Conservation (phyloP, 2,888 invertebrate genomes). For the Chymomyza procnemis region DNA sequence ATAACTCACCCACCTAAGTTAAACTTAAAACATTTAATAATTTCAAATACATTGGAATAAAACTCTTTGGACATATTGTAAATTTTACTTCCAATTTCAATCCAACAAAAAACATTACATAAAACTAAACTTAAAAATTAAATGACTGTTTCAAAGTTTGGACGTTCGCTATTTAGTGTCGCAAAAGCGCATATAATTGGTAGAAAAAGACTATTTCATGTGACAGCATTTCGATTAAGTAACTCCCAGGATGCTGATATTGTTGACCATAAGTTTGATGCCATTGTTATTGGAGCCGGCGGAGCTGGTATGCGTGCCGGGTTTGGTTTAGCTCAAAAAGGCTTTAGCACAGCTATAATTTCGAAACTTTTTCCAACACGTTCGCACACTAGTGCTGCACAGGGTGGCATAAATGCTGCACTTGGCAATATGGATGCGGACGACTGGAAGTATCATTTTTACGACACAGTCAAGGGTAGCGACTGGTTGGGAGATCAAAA, state of each 20-base stretch:
- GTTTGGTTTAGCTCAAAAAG: slow-evolving; percentile 95
- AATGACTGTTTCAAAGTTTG: no score
- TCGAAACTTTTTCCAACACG: slow-evolving; percentile 98
- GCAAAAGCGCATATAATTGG: not conserved
- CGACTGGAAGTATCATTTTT: slow-evolving; percentile 98
- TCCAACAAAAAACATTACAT: no score
- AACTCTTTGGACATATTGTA: no score
- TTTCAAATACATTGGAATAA: no score
- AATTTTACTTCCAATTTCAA: no score
- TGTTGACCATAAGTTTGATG: slow-evolving; percentile 94
- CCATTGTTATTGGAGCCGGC: slow-evolving; percentile 96
- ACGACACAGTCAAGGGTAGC: slow-evolving; percentile 97
- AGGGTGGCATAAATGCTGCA: slow-evolving; percentile 99
- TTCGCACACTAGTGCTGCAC: slow-evolving; percentile 98
- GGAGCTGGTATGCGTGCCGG: slow-evolving; percentile 98
- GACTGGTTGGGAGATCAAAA: slow-evolving; percentile 99
- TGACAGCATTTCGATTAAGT: not conserved
- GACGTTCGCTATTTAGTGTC: no score
- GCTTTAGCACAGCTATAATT: slow-evolving; percentile 96
- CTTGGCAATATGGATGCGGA: slow-evolving; percentile 93
- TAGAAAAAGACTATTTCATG: slow-evolving; percentile 11
- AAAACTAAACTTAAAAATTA: not conserved
- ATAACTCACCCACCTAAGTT: no score
- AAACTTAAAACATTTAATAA: no score
- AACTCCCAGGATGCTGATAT: slow-evolving; percentile 27